Evolutionary conservation across 2,888 invertebrate genomes (phyloP).

Genomic region (Dolomedes plantarius): DNA sequence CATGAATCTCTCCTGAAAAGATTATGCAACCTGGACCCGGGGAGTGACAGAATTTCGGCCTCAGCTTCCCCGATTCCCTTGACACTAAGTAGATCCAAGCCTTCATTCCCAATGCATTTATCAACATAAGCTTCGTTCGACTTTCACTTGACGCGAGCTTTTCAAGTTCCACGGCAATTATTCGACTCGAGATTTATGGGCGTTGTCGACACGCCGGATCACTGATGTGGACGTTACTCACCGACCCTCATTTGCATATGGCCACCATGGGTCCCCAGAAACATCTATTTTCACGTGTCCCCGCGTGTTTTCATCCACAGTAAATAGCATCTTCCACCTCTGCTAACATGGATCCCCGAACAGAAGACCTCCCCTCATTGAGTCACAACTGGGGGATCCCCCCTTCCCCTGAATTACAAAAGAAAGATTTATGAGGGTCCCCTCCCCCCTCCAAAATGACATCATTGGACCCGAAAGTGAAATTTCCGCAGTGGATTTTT

Average conservation of each 20-base stretch:
- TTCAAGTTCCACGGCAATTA: constrained; percentile 17
- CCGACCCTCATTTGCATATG: constrained; percentile 40
- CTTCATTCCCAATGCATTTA: constrained; percentile 9
- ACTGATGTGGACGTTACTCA: constrained; percentile 50
- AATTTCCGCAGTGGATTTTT: constrained; percentile 55
- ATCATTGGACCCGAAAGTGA: constrained; percentile 56
- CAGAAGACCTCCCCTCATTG: constrained; percentile 17
- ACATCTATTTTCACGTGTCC: constrained; percentile 70
- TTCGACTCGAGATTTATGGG: constrained; percentile 54
- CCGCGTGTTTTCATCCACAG: constrained; percentile 51
- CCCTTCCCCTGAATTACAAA: constrained; percentile 40
- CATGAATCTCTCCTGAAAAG: neutral
- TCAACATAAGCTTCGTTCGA: constrained; percentile 14
- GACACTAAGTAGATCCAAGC: constrained; percentile 9
- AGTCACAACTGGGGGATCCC: constrained; percentile 38
- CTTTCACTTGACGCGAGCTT: constrained; percentile 15
- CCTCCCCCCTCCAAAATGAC: constrained; percentile 40
- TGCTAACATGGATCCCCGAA: constrained; percentile 18
- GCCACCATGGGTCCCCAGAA: constrained; percentile 29
- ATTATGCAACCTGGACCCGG: neutral
- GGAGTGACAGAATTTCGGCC: neutral
- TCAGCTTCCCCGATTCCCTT: neutral
- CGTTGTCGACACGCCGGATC: constrained; percentile 33
- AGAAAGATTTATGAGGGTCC: constrained; percentile 59
- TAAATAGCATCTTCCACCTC: constrained; percentile 58